Evolutionary conservation across 2,113 vertebrate species (phyloP), one percentile per base, ranked within the genome.

Genomic region (Tachuris rubrigastra): DNA sequence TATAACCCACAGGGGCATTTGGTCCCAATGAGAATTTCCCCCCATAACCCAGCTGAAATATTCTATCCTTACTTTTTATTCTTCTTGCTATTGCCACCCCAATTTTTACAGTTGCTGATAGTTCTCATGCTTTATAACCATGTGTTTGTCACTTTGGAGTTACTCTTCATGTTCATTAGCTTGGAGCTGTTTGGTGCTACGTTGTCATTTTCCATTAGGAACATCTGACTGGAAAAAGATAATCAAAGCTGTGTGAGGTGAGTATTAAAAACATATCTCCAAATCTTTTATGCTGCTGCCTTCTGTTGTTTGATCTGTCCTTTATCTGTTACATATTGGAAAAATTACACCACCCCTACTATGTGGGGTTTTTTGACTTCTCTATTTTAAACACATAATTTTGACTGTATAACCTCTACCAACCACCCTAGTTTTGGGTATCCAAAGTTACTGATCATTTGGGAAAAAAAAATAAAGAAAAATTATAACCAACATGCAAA

Each of bases 401-500:
- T 66, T 15, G 20, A 62, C 46, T 58, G 2, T 10, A 3, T 10
- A 21, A 65, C 12, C 10, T 6, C 10, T 6, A 17, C n/a, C 24
- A 47, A 16, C 12, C 24, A 60, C 12, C 53, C 24, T 27, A 31
- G 8, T 53, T 30, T 49, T 4, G 21, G 23, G 13, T 14, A 63
- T 55, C 14, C 47, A 62, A 63, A 87, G 41, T 37, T 44, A 65
- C 9, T 46, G 14, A 6, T 3, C 20, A 27, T 14, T 72, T 39
- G 10, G 19, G 18, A 28, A 37, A 72, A 80, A 9, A 1, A 30
- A 71, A 5, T 19, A 67, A 47, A 8, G 12, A 73, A 67, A 85
- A 68, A 31, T 17, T 24, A 39, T 28, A 16, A 76, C 13, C 10
- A 66, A 31, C 0, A 0, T 3, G 10, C 14, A 81, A 37, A 78